Percentiles rank a stretch among this genome's conserved stretches.
Evolutionary conservation across 1,140 invertebrate species (phyloP).

Genomic region (Octopus bimaculoides): DNA sequence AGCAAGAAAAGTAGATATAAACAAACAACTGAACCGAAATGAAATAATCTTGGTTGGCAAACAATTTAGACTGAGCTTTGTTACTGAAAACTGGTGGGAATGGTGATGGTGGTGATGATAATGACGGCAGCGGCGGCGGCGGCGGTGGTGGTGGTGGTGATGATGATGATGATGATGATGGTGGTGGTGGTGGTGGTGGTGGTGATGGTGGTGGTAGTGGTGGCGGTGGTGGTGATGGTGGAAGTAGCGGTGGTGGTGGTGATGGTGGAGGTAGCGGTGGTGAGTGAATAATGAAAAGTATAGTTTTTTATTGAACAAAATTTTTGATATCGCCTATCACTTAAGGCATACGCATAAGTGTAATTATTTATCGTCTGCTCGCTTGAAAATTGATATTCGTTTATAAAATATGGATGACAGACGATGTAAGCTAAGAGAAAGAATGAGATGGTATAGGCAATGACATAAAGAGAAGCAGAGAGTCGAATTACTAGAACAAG

Average conservation of each 20-base stretch:
- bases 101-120: background rate
- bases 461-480: no score
- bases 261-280: background rate
- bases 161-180: constrained; percentile 12
- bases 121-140: background rate
- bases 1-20: background rate
- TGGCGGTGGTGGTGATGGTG: constrained; percentile 15
- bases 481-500: no score
- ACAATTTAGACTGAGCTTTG: background rate
- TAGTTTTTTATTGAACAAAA: no score
- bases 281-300: background rate
- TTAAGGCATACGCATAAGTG: no score
- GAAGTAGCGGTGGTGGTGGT: constrained; percentile 13
- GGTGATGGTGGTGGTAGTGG: constrained; percentile 8
- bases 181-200: constrained; percentile 15
- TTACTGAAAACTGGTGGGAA: background rate
- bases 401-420: no score
- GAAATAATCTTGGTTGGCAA: no score
- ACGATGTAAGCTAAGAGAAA: no score
- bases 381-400: no score
- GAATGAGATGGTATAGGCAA: no score
- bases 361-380: no score
- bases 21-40: no score
- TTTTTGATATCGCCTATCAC: no score
- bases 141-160: constrained; percentile 12